Evolutionary conservation across 2,797 vertebrate species (phyloP), one percentile per base, ranked within the genome.

Genomic region (Urophycis tenuis): DNA sequence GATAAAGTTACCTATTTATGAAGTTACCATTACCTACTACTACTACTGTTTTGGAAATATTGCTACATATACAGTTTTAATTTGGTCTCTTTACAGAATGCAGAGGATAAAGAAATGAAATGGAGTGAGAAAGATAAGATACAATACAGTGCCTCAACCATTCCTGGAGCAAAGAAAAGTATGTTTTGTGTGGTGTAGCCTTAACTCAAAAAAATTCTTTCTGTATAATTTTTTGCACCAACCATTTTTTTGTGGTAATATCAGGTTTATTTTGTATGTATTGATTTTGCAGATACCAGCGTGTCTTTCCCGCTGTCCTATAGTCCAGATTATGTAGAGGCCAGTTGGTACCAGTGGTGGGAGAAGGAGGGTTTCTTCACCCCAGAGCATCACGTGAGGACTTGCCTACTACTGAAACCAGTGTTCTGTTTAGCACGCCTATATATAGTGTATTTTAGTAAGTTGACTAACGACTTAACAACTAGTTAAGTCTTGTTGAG

Each of bases 331-430:
- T 97, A 93, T 41, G 96, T 97, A 74, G 96, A 97, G 85, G 91
- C 93, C 35, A 92, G 93, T 82, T 97, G 96, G 96, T 97, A 96
- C 84, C 84, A 91, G 70, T 97, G 96, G 96, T 97, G 96, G 96
- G 94, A 95, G 81, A 92, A 91, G 81, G 90, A 96, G 77, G 93
- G 93, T 34, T 95, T 95, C 87, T 97, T 97, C 86, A 92, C 88
- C 69, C 96, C 96, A 1, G 94, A 97, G 73, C 91, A 91, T 64
- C 94, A 96, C 81, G 96, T 97, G 83, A 91, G 89, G 29, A 41
- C 10, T 39, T 29, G 60, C 67, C 0, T 4, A 36, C 33, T 19
- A 53, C 25, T 53, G 17, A 1, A 64, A 2, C 25, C 72, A 71
- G 15, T 39, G 36, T n/a, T 22, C 12, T 8, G 5, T 53, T 22